Conservation (phyloP, 1,140 invertebrate genomes). For the Drosophila sechellia region DNA sequence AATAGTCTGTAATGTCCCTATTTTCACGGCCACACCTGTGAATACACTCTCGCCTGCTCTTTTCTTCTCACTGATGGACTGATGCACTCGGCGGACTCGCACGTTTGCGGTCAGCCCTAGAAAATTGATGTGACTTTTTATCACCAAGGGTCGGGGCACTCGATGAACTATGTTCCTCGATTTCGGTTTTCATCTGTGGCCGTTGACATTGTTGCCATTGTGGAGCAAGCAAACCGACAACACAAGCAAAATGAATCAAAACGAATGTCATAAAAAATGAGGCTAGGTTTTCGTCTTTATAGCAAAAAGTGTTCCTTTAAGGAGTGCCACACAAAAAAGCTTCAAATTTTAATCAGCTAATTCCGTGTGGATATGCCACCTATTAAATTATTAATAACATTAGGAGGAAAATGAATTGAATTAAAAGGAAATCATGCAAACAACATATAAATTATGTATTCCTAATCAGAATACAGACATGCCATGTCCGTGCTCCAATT, state of each 20-base stretch:
- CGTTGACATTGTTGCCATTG: slow-evolving; percentile 40
- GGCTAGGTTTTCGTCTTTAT: neutral
- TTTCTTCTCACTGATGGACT: slow-evolving; percentile 17
- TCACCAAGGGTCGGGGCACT: slow-evolving; percentile 26
- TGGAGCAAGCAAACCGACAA: neutral
- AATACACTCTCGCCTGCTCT: neutral
- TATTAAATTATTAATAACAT: slow-evolving; percentile 21
- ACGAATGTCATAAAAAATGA: slow-evolving; percentile 13
- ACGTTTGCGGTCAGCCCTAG: slow-evolving; percentile 70
- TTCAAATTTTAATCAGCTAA: slow-evolving; percentile 35
- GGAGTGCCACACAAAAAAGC: neutral
- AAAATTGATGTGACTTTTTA: slow-evolving; percentile 78
- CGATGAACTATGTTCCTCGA: slow-evolving; percentile 71
- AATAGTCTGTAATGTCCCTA: neutral
- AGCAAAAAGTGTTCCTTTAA: neutral
- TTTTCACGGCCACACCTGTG: neutral
- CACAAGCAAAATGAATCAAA: slow-evolving; percentile 3
- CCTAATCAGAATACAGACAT: slow-evolving; percentile 61
- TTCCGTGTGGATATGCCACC: neutral
- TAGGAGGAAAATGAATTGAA: slow-evolving; percentile 29
- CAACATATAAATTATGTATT: slow-evolving; percentile 71
- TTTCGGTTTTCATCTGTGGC: slow-evolving; percentile 54
- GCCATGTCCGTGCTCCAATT: slow-evolving; percentile 23
- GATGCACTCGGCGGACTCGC: slow-evolving; percentile 58
- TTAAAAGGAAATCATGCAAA: slow-evolving; percentile 59